Conservation (phyloP, 1,140 invertebrate species). For the Berghia stephanieae region DNA sequence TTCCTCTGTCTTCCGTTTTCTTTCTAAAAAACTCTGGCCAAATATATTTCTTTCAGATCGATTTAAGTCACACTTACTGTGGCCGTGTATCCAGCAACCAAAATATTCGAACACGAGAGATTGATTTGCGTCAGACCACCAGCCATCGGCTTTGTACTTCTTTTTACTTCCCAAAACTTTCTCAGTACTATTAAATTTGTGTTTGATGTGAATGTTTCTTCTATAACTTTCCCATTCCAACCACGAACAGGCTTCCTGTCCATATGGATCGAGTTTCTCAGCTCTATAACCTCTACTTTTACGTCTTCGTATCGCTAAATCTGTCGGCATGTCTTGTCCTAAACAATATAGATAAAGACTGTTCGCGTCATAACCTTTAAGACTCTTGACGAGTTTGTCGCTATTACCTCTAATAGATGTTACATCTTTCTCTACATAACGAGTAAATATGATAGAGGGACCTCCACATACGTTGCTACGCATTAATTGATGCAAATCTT, state of each 20-base stretch:
- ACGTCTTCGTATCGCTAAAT: slow-evolving; percentile 9
- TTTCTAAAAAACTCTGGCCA: not conserved
- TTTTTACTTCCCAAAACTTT: not conserved
- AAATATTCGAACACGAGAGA: slow-evolving; percentile 16
- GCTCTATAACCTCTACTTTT: slow-evolving; percentile 23
- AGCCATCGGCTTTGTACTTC: slow-evolving; percentile 12
- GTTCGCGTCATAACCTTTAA: slow-evolving; percentile 40
- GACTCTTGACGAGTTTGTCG: slow-evolving; percentile 5
- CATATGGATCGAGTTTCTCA: slow-evolving; percentile 21
- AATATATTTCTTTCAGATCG: too few species aligned
- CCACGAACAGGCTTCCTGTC: not conserved
- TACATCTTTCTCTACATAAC: slow-evolving; percentile 35
- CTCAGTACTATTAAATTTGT: slow-evolving; percentile 4
- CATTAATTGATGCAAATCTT: slow-evolving; percentile 33
- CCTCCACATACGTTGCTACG: slow-evolving; percentile 33
- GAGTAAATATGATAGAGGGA: slow-evolving; percentile 39
- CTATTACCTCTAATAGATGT: slow-evolving; percentile 34
- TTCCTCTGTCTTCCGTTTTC: not conserved
- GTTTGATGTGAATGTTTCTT: not conserved
- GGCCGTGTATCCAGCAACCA: slow-evolving; percentile 16
- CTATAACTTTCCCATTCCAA: not conserved
- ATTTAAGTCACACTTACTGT: too few species aligned
- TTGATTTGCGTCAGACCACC: too few species aligned
- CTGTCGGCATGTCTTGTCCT: slow-evolving; percentile 35
- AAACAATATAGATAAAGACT: slow-evolving; percentile 37